A percentile compares a stretch with the other conserved stretches of the same genome.
phyloP scores from a whole-genome alignment of 1,140 invertebrate species.

The Sinonovacula constricta region DNA sequence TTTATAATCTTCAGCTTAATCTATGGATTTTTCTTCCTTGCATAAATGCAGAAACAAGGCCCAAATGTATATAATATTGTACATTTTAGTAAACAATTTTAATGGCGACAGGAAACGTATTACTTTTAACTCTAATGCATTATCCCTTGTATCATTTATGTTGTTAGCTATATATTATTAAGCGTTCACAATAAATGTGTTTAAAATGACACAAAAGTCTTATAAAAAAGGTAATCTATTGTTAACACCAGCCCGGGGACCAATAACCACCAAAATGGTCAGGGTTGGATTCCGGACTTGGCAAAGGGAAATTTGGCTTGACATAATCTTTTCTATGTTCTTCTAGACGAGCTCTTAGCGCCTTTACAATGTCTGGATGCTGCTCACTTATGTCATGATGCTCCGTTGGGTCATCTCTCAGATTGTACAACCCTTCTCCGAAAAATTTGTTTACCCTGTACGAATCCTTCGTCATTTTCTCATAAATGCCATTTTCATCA shows the following conservation, averaged over 20 bases:
- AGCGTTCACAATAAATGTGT: too few species aligned
- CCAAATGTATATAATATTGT: too few species aligned
- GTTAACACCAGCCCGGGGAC: slow-evolving; percentile 64
- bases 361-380: slow-evolving; percentile 41
- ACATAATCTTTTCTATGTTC: slow-evolving; percentile 45
- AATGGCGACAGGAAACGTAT: too few species aligned
- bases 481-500: neutral
- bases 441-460: neutral
- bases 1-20: too few species aligned
- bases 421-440: slow-evolving; percentile 17
- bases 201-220: too few species aligned
- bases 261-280: slow-evolving; percentile 54
- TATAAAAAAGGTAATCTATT: slow-evolving; percentile 54
- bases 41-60: too few species aligned
- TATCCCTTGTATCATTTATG: too few species aligned
- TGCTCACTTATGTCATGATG: slow-evolving; percentile 46
- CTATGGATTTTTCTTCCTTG: too few species aligned
- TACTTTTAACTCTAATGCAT: too few species aligned
- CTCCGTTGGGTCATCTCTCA: slow-evolving; percentile 57
- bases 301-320: slow-evolving; percentile 31
- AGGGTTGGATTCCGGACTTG: slow-evolving; percentile 49
- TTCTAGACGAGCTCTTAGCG: slow-evolving; percentile 41
- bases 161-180: too few species aligned
- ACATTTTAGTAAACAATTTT: too few species aligned
- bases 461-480: neutral